Evolutionary conservation across 2,113 vertebrate genomes (phyloP).

Genomic region (Cochlearius cochlearius): DNA sequence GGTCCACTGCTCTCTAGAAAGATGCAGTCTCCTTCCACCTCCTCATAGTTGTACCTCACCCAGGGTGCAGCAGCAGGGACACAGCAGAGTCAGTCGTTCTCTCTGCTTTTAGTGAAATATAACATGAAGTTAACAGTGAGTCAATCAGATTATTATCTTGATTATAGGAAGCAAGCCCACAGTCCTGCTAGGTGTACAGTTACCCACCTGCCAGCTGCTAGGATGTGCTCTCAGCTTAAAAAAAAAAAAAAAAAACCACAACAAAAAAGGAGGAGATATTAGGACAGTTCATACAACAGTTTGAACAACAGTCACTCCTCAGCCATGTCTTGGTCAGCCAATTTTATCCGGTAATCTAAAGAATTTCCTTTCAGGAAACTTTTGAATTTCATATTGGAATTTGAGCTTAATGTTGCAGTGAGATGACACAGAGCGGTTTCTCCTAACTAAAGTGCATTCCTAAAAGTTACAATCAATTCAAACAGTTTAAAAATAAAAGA

Average conservation of each 20-base stretch:
- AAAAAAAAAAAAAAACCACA: not conserved
- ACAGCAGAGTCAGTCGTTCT: not conserved
- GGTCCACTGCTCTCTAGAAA: not conserved
- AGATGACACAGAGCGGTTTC: not conserved
- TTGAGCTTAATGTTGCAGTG: not conserved
- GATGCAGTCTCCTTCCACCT: not conserved
- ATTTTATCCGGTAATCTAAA: not conserved
- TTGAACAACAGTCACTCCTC: not conserved
- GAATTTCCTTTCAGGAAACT: not conserved
- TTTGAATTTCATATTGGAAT: not conserved
- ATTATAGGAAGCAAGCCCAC: not conserved
- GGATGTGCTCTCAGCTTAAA: not conserved
- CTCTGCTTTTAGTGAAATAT: not conserved
- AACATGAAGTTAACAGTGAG: not conserved
- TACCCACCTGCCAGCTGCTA: not conserved
- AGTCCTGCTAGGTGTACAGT: not conserved
- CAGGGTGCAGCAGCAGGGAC: not conserved
- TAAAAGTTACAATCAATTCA: not conserved
- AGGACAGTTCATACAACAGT: not conserved
- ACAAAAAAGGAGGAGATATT: not conserved
- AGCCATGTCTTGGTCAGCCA: not conserved
- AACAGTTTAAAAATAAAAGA: not conserved
- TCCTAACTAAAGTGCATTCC: not conserved
- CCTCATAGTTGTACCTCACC: not conserved
- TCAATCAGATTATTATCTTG: not conserved